Evolutionary conservation across 2,888 invertebrate species (phyloP).

Genomic region (Diloba caeruleocephala): DNA sequence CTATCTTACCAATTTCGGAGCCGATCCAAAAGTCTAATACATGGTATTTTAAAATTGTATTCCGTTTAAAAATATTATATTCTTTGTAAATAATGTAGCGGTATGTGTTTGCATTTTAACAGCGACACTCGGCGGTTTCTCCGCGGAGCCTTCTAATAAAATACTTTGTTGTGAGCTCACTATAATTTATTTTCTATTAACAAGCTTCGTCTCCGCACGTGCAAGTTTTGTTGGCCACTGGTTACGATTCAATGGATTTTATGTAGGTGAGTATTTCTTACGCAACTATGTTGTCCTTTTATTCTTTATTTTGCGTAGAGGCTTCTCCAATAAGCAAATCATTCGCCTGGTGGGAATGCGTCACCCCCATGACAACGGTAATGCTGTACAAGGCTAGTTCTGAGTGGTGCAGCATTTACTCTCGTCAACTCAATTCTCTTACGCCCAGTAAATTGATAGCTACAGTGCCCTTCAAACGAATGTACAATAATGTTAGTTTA

Average conservation of each 20-base stretch:
- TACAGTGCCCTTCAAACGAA: too few relatives aligned
- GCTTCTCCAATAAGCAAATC: too few relatives aligned
- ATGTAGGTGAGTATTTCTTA: neutral
- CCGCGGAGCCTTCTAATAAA: constrained; percentile 55
- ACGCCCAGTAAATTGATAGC: too few relatives aligned
- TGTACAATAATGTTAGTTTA: too few relatives aligned
- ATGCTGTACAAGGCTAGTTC: too few relatives aligned
- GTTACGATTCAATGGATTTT: constrained; percentile 1
- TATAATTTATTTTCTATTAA: constrained; percentile 68
- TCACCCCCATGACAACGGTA: too few relatives aligned
- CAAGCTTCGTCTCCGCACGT: constrained; percentile 32
- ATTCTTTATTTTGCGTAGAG: too few relatives aligned
- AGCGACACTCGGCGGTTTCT: constrained; percentile 10
- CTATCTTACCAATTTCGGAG: constrained; percentile 20
- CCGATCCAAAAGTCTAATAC: constrained; percentile 18
- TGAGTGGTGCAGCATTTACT: too few relatives aligned
- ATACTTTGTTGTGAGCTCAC: constrained; percentile 55
- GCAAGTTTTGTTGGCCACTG: constrained; percentile 11
- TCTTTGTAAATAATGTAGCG: constrained; percentile 9
- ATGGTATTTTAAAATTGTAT: constrained; percentile 22
- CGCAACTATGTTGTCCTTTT: neutral
- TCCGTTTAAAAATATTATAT: constrained; percentile 10
- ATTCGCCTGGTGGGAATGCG: too few relatives aligned
- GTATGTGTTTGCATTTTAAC: constrained; percentile 15
- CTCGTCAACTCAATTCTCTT: too few relatives aligned